A percentile compares a stretch with the other conserved stretches of the same genome.
Conservation (phyloP, 2,888 invertebrate genomes). For the Epirrhoe tristata region DNA sequence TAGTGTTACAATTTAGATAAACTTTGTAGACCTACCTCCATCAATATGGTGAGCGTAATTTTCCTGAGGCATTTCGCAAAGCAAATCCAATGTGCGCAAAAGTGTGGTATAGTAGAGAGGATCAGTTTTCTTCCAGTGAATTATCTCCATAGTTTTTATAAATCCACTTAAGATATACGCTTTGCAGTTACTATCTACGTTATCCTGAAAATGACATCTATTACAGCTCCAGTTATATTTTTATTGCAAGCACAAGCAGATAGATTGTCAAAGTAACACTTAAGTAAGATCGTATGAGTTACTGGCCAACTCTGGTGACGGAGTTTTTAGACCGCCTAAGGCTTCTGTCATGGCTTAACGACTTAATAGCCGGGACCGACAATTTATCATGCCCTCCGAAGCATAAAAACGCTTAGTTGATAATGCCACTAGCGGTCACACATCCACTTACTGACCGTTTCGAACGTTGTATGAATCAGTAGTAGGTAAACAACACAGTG, state of each 20-base stretch:
- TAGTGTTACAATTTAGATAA: too few species aligned
- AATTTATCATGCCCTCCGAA: too few species aligned
- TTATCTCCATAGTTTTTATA: conserved; percentile 91
- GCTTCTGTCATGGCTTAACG: too few species aligned
- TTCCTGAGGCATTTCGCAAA: conserved; percentile 92
- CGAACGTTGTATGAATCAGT: too few species aligned
- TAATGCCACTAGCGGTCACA: too few species aligned
- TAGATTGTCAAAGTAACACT: too few species aligned
- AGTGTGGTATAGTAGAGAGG: conserved; percentile 89
- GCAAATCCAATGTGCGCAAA: conserved; percentile 90
- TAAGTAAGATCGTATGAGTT: too few species aligned
- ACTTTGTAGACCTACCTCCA: conserved; percentile 86
- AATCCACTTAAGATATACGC: conserved; percentile 92
- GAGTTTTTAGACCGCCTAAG: too few species aligned
- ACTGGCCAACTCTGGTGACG: too few species aligned
- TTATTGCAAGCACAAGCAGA: background rate
- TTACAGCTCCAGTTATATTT: background rate
- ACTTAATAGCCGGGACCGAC: too few species aligned
- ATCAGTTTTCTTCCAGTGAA: conserved; percentile 89
- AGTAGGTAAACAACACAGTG: background rate
- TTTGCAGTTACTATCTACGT: conserved; percentile 93
- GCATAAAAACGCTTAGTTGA: too few species aligned
- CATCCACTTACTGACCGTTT: too few species aligned
- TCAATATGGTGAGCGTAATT: conserved; percentile 94
- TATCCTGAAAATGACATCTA: conserved; percentile 86